Percentiles rank a stretch among this genome's conserved stretches.
phyloP scores from a whole-genome alignment of 2,113 vertebrate species.

The Microcebus tavaratra region DNA sequence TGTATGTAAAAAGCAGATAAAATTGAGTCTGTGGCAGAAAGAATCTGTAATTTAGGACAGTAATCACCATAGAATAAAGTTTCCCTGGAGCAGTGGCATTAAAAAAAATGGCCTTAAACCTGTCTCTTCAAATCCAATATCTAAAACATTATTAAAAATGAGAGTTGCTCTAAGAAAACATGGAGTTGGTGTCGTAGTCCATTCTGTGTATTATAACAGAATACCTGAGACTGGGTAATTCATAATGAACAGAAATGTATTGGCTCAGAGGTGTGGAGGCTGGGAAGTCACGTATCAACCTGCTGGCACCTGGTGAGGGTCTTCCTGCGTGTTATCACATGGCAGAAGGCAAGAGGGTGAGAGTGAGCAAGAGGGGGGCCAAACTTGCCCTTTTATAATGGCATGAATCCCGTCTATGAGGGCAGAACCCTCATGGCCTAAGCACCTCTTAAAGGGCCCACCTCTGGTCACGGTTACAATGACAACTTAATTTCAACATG shows the following conservation, averaged over 20 bases:
- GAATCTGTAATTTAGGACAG: background rate
- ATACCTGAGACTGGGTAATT: background rate
- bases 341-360: background rate
- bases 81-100: background rate
- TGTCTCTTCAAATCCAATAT: background rate
- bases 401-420: background rate
- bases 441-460: background rate
- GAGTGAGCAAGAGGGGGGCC: background rate
- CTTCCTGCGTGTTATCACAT: background rate
- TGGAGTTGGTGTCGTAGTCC: background rate
- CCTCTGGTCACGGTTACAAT: background rate
- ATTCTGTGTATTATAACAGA: background rate
- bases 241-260: background rate
- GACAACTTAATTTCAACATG: background rate
- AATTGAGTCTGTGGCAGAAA: background rate
- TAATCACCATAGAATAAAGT: background rate
- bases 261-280: background rate
- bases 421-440: background rate
- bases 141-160: background rate
- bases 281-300: background rate
- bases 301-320: background rate
- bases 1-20: background rate
- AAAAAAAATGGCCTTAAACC: background rate
- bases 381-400: background rate
- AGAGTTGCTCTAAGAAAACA: background rate